Evolutionary conservation across 2,888 invertebrate species (phyloP).

Genomic region (Drosophila kuntzei): DNA sequence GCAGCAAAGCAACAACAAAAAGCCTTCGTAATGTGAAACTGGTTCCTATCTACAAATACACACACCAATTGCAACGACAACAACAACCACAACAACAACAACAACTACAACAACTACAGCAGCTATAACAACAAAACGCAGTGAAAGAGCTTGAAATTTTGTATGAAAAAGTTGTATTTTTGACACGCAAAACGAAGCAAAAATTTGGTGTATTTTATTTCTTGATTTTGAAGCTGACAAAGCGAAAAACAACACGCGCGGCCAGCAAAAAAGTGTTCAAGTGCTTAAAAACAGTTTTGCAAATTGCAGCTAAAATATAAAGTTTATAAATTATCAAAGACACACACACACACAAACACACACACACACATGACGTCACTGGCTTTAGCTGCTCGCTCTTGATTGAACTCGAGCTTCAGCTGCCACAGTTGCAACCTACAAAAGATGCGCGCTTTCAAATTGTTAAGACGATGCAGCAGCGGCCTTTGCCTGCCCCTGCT

Average conservation of each 20-base stretch:
- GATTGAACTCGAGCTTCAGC: slow-evolving; percentile 11
- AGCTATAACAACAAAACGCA: slow-evolving; percentile 59
- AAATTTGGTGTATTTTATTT: slow-evolving; percentile 33
- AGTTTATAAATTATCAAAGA: slow-evolving; percentile 19
- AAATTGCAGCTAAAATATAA: slow-evolving; percentile 6
- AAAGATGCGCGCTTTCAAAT: slow-evolving; percentile 76
- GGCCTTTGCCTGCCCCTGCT: slow-evolving; percentile 67
- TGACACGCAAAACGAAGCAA: slow-evolving; percentile 62
- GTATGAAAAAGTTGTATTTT: slow-evolving; percentile 37
- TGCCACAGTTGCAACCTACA: slow-evolving; percentile 17
- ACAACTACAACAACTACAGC: slow-evolving; percentile 31
- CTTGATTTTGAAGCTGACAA: slow-evolving; percentile 52
- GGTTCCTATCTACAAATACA: slow-evolving; percentile 62
- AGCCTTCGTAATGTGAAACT: slow-evolving; percentile 78
- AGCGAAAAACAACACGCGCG: slow-evolving; percentile 57
- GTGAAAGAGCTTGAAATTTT: slow-evolving; percentile 63
- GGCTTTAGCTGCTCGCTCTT: slow-evolving; percentile 33
- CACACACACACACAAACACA: slow-evolving; percentile 1
- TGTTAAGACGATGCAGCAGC: slow-evolving; percentile 46
- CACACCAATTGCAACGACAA: slow-evolving; percentile 34
- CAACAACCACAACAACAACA: slow-evolving; percentile 62
- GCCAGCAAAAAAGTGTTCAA: slow-evolving; percentile 37
- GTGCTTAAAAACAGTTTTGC: slow-evolving; percentile 1
- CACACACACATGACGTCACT: slow-evolving; percentile 67
- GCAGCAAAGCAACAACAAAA: slow-evolving; percentile 46